Evolutionary conservation across 2,888 invertebrate species (phyloP), one percentile per base, ranked within the genome.

Genomic region (Caenorhabditis panamensis): DNA sequence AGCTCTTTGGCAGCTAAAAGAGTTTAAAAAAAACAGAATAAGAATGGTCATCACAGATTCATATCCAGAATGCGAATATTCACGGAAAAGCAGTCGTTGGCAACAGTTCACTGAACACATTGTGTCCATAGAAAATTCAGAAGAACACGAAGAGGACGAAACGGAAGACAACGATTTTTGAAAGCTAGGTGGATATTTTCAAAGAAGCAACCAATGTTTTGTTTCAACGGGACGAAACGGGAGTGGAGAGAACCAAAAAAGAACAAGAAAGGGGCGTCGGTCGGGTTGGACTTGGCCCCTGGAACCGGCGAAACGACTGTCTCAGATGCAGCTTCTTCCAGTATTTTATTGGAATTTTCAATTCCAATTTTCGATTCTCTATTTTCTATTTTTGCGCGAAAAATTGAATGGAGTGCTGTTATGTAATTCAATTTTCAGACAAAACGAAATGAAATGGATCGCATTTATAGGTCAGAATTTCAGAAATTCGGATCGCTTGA

Each of bases 71-170:
- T 2, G 58, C 44, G 56, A n/a, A 58, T 51, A 62, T 49, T 62
- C 47, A n/a, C 13, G n/a, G 5, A 9, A 31, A 31, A 31, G 9
- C 5, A 31, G 31, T 54, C 24, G 49, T 4, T 20, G 31, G 31
- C 53, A 72, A 72, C 63, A 72, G 63, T 72, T 72, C 72, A 72
- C 49, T 72, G 63, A 72, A 72, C 72, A 63, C 72, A 54, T 61
- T 69, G 61, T 61, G 63, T 72, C 63, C 63, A 49, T 72, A 56
- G 58, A 63, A 62, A 72, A 58, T 44, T 54, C 44, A 63, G 56
- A 53, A 71, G 51, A 51, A 56, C 61, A 22, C 37, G 49, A 26
- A 62, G 22, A 64, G 9, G 31, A 31, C 4, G 31, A 31, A 31
- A 31, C 31, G 24, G 44, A 31, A 56, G 28, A 16, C 20, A 20